Base-by-base conservation (phyloP, 2,113 vertebrate species). In the Etheostoma spectabile region DNA sequence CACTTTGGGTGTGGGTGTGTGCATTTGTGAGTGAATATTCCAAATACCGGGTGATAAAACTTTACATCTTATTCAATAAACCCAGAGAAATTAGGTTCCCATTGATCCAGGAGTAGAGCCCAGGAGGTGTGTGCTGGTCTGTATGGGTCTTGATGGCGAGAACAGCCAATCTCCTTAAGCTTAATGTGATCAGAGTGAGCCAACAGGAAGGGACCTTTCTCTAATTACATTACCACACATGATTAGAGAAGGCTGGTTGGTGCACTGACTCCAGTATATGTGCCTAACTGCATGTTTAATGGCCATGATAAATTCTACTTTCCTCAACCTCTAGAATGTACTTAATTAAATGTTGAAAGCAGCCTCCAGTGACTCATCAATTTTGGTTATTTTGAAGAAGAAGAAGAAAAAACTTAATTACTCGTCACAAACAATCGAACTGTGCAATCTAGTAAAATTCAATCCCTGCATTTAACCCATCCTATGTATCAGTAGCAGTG, bases 111-210 rank as follows among this genome's bases (percentile, higher is more conserved):
- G 33, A 55, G 48, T 12, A n/a, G 60, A 74, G 55, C 33, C 15
- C 5, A 1, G 18, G 65, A 73, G 52, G 80, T 68, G 68, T 67
- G 61, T 77, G 27, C 15, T 56, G 52, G 51, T 84, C 60, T 86
- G 45, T 42, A 10, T 42, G 55, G 38, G 24, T 67, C 77, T 56
- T 64, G 12, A 73, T 68, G 71, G 84, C 72, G 77, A 85, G 65
- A 38, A 84, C 88, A 66, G 76, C 73, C 84, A 70, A 77, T 90
- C 75, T 80, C 67, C 68, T 82, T 48, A 62, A 66, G 22, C 49
- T 79, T 94, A 94, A 94, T 94, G 91, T 86, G 91, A 93, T 95
- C 92, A 91, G 64, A 84, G 82, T 22, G 59, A 75, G 68, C 61
- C 57, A 77, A 71, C 75, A 62, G 86, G 79, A 80, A 76, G 70